These are phyloP conservation scores for Tinea trinotella DNA, from an alignment of 2,888 invertebrate species.

Conservation along the genomic window DNA sequence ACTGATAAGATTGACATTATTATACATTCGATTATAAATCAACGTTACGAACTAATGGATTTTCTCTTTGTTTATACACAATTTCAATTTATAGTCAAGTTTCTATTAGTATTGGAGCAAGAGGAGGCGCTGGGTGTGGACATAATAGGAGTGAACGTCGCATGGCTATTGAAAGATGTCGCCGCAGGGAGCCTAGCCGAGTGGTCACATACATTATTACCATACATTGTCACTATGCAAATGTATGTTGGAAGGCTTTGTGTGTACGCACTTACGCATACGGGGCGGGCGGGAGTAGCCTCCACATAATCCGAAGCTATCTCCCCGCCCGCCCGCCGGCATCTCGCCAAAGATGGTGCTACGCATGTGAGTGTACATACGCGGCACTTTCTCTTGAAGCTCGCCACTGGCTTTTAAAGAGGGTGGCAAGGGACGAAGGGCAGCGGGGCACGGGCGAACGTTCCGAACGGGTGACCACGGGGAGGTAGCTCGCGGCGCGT, in stretches of 20 bases:
- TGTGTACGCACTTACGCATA: slow-evolving; percentile 70
- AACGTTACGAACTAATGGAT: too few species aligned
- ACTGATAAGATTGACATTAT: too few species aligned
- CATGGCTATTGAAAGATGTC: slow-evolving; percentile 61
- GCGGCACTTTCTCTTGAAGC: slow-evolving; percentile 75
- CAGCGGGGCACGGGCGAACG: slow-evolving; percentile 42
- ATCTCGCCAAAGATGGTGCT: slow-evolving; percentile 62
- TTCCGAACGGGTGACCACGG: slow-evolving; percentile 73
- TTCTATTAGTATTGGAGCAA: slow-evolving; percentile 21
- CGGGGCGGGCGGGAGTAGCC: slow-evolving; percentile 51
- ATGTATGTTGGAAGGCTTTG: slow-evolving; percentile 69
- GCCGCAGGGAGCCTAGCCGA: slow-evolving; percentile 51
- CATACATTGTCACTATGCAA: slow-evolving; percentile 71
- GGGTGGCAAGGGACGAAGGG: slow-evolving; percentile 51
- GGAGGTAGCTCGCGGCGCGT: slow-evolving; percentile 14
- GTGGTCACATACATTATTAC: slow-evolving; percentile 72
- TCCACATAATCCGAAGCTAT: slow-evolving; percentile 62
- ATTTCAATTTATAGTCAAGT: not conserved
- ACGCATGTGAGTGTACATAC: slow-evolving; percentile 69
- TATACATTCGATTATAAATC: too few species aligned
- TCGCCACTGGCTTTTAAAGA: slow-evolving; percentile 74
- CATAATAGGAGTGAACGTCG: slow-evolving; percentile 33
- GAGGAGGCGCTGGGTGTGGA: slow-evolving; percentile 27
- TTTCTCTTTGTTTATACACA: slow-evolving; percentile 12
- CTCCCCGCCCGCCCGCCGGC: slow-evolving; percentile 44